These are phyloP conservation scores for Scaptomyza pallida DNA, from an alignment of 1,140 invertebrate genomes.

Conservation along the genomic window DNA sequence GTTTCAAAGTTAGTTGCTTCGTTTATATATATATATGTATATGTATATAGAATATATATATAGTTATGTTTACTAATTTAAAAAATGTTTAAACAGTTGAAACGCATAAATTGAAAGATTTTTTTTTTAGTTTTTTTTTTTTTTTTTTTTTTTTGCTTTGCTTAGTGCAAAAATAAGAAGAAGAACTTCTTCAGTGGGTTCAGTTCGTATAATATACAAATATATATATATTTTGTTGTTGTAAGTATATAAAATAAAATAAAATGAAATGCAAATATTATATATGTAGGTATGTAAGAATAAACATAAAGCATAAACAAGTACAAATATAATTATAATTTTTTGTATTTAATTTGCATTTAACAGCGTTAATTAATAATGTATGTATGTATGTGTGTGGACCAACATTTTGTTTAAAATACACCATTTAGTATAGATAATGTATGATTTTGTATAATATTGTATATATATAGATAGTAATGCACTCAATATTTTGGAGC, in stretches of 20 bases:
- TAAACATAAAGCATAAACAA: slow-evolving; percentile 62
- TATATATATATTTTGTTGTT: slow-evolving; percentile 21
- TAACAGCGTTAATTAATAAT: slow-evolving; percentile 45
- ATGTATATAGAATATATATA: slow-evolving; percentile 17
- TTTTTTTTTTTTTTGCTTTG: slow-evolving; percentile 40
- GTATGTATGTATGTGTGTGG: slow-evolving; percentile 57
- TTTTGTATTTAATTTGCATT: slow-evolving; percentile 29
- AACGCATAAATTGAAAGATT: slow-evolving; percentile 59
- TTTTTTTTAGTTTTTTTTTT: slow-evolving; percentile 26
- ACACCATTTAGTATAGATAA: slow-evolving; percentile 54
- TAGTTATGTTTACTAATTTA: slow-evolving; percentile 54
- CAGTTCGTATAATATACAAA: slow-evolving; percentile 73
- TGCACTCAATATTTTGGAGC: slow-evolving; percentile 21
- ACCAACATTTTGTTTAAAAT: slow-evolving; percentile 74
- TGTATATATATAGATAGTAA: too few relatives aligned
- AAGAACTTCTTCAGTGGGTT: slow-evolving; percentile 79
- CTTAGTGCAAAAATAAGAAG: slow-evolving; percentile 75
- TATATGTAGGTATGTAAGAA: slow-evolving; percentile 40
- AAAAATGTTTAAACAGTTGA: slow-evolving; percentile 44
- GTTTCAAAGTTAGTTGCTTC: slow-evolving; percentile 77
- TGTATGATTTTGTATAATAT: slow-evolving; percentile 36
- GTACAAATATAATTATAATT: slow-evolving; percentile 46
- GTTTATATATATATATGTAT: slow-evolving; percentile 40
- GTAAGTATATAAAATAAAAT: slow-evolving; percentile 72
- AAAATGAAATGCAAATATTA: slow-evolving; percentile 75